phyloP scores from a whole-genome alignment of 1,140 invertebrate species.

The Protaetia brevitarsis region DNA sequence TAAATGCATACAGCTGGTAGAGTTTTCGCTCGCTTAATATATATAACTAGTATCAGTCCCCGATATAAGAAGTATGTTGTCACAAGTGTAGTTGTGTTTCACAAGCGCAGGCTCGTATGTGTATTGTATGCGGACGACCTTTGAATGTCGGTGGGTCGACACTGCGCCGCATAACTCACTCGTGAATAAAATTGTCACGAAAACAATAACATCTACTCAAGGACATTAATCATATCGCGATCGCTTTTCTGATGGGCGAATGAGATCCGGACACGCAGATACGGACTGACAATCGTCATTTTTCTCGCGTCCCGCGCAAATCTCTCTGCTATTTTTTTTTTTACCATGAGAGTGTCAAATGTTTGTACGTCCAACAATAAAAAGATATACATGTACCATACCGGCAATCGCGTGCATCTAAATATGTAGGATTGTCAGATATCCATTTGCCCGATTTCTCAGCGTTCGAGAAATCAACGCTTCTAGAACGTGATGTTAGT shows the following conservation, averaged over 20 bases:
- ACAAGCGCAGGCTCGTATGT: too few species aligned
- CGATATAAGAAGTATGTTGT: too few species aligned
- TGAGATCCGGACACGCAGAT: neutral
- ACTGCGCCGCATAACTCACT: neutral
- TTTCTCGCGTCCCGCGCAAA: neutral
- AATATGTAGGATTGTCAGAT: too few species aligned
- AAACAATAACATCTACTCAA: slow-evolving; percentile 14
- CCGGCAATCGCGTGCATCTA: too few species aligned
- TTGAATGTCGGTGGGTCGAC: slow-evolving; percentile 2
- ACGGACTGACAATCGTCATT: neutral
- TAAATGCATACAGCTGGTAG: too few species aligned
- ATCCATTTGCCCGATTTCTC: too few species aligned
- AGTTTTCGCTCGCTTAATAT: too few species aligned
- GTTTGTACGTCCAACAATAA: neutral
- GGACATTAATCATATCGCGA: slow-evolving; percentile 7
- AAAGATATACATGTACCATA: neutral
- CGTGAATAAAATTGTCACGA: slow-evolving; percentile 10
- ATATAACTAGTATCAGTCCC: too few species aligned
- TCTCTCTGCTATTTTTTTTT: neutral
- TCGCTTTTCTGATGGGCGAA: neutral
- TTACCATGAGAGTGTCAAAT: neutral
- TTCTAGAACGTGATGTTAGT: too few species aligned
- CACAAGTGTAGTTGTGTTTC: too few species aligned
- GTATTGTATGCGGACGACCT: neutral
- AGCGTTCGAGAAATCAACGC: too few species aligned